Evolutionary conservation across 2,888 invertebrate genomes (phyloP), one percentile per base, ranked within the genome.

Genomic region (Allolobophora icterica): DNA sequence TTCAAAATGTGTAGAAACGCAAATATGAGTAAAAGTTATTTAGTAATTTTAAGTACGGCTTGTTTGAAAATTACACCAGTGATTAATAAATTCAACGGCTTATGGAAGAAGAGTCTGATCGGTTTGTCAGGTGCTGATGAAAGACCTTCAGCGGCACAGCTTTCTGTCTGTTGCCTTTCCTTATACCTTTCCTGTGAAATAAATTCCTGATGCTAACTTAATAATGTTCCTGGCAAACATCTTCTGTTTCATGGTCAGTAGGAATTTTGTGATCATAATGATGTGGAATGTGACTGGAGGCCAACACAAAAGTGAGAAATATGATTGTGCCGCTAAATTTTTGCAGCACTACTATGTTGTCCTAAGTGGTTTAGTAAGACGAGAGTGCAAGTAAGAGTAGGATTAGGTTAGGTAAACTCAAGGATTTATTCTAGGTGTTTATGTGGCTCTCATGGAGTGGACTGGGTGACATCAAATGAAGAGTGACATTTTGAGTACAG

Each of bases 81-180:
- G 71, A 71, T 71, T 71, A 71, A n/a, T n/a, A n/a, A n/a, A 71
- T n/a, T 71, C 17, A 71, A n/a, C 8, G 71, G 71, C 71, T 71
- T 71, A 71, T 71, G 71, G n/a, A 71, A 71, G 71, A 71, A 71
- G n/a, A 30, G 71, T 71, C 71, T 71, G 71, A n/a, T n/a, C 71
- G 6, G 71, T n/a, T 71, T 71, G 71, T 71, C 71, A 71, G 71
- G 30, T 30, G 71, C n/a, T 71, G n/a, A 71, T 71, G 11, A 52
- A 52, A 52, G 52, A 52, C n/a, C n/a, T 71, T n/a, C n/a, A n/a
- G 71, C n/a, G 21, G 24, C 52, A 24, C 24, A 52, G 2, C 11
- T n/a, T 71, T 71, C n/a, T 58, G 24, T 58, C 15, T 52, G 52
- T 52, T 52, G 52, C 0, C 19, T 24, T 52, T 71, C 17, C n/a